Base-by-base conservation (phyloP, 2,888 invertebrate genomes). In the Lithophane leautieri region DNA sequence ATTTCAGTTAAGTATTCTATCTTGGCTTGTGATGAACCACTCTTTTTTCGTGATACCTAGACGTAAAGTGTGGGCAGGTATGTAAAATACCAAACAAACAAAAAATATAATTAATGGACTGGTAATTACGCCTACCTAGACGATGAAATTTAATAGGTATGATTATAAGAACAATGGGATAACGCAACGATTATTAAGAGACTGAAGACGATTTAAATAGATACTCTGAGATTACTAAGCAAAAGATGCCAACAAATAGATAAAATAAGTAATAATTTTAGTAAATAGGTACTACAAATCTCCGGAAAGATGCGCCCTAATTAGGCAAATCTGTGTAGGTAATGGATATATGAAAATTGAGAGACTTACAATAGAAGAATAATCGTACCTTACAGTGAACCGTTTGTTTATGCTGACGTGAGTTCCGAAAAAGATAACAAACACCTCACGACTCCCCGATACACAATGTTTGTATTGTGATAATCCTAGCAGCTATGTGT, bases 101-200 rank as follows among this genome's bases (percentile, higher is more conserved):
- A 68, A 68, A 61, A 47, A 58, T 54, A 47, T 66, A 60, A 76
- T 68, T 71, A 54, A 71, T 80, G 58, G 52, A 54, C 22, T 22
- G 28, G 52, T 60, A 60, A 63, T 50, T 52, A 79, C 71, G 47
- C 70, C 71, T 42, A 76, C 65, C 4, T 25, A 28, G 28, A 56
- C 61, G 58, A 66, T 75, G 67, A 67, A 67, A 79, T 79, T 70
- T 70, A 75, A 56, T 62, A 58, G 19, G 44, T 70, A 58, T 40
- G 61, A 81, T 68, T 78, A 79, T 8, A 40, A 72, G 61, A 77
- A 78, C 73, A 81, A 82, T 75, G 52, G 40, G 54, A 72, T 82
- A 79, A 82, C 72, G 75, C 47, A 72, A 78, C 25, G 22, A 22
- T 67, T 40, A 68, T 56, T 70, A 42, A 68, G 50, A 76, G 50